Percentiles rank a stretch among this genome's conserved stretches.
These are phyloP conservation scores for Trichopoda pennipes DNA, from an alignment of 2,888 invertebrate species.

Conservation along the genomic window DNA sequence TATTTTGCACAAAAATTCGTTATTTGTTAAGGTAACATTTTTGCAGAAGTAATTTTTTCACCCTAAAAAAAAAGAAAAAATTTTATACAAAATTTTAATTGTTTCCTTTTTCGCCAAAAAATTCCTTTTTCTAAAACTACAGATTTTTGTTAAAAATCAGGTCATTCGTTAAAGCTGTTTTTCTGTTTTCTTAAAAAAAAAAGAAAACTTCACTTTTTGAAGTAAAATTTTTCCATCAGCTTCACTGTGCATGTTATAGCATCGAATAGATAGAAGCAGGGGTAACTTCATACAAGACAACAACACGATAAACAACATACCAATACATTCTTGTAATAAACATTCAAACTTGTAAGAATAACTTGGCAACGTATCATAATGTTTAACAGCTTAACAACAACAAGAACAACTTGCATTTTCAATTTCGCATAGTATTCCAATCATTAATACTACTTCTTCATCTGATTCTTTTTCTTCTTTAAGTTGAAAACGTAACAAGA, in stretches of 20 bases:
- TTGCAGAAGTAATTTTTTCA: too few relatives aligned
- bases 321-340: constrained; percentile 23
- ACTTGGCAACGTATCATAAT: constrained; percentile 53
- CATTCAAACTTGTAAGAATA: constrained; percentile 35
- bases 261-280: constrained; percentile 2
- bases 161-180: too few relatives aligned
- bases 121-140: not conserved
- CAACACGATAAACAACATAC: constrained; percentile 53
- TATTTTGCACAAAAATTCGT: too few relatives aligned
- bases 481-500: constrained; percentile 35
- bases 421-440: not conserved
- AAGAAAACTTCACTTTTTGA: not conserved
- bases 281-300: constrained; percentile 42
- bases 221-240: not conserved
- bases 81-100: too few relatives aligned
- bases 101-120: too few relatives aligned
- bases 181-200: not conserved
- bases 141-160: too few relatives aligned
- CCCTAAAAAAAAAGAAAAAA: too few relatives aligned
- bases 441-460: not conserved
- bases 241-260: constrained; percentile 4
- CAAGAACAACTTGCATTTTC: constrained; percentile 10
- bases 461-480: constrained; percentile 8
- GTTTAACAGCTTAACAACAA: constrained; percentile 43
- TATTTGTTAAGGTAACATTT: too few relatives aligned